Percentiles rank a stretch among this genome's conserved stretches.
Conservation (phyloP, 1,140 invertebrate genomes). For the Pachypeltis micranthus region DNA sequence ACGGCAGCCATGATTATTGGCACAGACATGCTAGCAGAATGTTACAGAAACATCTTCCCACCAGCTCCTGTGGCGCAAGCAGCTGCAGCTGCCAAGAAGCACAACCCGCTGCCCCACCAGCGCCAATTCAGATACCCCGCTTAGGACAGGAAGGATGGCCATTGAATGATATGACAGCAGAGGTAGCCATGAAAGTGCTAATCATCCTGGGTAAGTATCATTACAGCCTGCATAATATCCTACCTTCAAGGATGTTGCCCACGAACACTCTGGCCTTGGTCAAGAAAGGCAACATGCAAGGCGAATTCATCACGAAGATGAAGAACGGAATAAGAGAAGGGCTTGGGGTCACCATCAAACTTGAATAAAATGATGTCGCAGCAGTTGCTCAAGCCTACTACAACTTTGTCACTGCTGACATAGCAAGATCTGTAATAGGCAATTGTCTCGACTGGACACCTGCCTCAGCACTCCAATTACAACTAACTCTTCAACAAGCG, state of each 20-base stretch:
- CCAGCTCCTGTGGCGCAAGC: too few relatives aligned
- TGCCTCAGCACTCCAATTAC: neutral
- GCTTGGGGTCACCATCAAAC: neutral
- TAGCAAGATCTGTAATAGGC: neutral
- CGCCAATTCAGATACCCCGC: neutral
- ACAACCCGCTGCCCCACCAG: neutral
- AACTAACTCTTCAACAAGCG: neutral
- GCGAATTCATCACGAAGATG: neutral
- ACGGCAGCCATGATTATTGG: too few relatives aligned
- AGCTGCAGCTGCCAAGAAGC: neutral
- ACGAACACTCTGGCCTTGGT: neutral
- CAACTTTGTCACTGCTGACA: neutral
- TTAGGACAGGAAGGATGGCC: neutral
- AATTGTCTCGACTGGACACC: neutral
- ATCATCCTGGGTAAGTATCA: neutral
- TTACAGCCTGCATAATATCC: neutral
- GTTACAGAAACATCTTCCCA: too few relatives aligned
- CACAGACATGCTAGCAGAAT: too few relatives aligned
- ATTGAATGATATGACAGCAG: neutral
- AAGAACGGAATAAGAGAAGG: neutral
- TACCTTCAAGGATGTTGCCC: neutral
- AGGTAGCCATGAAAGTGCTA: neutral
- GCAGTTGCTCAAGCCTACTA: neutral
- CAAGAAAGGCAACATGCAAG: neutral
- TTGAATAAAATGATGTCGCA: neutral